phyloP scores from a whole-genome alignment of 2,113 vertebrate genomes.

The Brienomyrus longianalis region DNA sequence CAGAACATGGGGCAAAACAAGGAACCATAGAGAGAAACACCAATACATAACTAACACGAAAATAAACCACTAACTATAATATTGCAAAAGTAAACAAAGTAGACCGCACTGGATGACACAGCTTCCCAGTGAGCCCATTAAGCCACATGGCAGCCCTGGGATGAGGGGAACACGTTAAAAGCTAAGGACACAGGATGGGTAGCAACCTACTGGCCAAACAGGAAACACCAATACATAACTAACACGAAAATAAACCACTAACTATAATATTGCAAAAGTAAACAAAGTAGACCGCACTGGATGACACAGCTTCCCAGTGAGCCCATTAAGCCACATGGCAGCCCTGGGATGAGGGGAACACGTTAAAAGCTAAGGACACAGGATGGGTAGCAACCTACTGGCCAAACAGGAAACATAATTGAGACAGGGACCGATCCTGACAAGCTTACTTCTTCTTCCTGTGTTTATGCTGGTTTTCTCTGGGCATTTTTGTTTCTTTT shows the following conservation, averaged over 20 bases:
- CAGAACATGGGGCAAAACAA: background rate
- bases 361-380: background rate
- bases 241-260: background rate
- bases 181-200: background rate
- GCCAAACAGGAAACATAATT: background rate
- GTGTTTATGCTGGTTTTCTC: background rate
- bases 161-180: background rate
- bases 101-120: background rate
- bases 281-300: background rate
- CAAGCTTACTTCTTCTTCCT: background rate
- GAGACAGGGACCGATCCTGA: background rate
- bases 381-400: background rate
- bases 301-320: background rate
- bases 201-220: background rate
- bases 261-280: background rate
- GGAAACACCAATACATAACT: background rate
- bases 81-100: background rate
- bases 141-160: background rate
- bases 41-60: background rate
- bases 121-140: background rate
- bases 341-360: background rate
- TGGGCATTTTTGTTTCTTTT: background rate
- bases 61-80: background rate
- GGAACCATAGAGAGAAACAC: background rate
- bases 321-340: background rate